Base-by-base conservation (phyloP, 2,888 invertebrate species). In the Clitarchus hookeri region DNA sequence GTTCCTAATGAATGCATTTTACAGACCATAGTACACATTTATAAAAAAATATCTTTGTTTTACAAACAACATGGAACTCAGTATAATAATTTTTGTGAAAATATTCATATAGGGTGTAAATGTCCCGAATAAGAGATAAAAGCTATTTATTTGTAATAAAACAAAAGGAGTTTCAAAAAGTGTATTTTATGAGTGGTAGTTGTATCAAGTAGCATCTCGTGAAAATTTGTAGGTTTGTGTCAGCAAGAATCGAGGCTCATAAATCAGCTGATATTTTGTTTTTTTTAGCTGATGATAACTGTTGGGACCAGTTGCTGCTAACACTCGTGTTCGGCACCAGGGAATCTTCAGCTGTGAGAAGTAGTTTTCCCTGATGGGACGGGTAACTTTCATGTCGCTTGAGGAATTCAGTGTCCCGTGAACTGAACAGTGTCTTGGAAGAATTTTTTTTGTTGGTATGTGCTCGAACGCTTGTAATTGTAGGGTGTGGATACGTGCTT, bases 211-310 rank as follows among this genome's bases (percentile, higher is more conserved):
- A 26, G 80, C 78, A 44, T 13, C 53, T 27, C 11, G 11, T 44
- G 19, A 83, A 83, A 44, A 16, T 83, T 44, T 26, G 8, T 83
- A 23, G 26, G 25, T 83, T 27, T 80, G 36, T 26, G 80, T 13
- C 0, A 27, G 27, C 36, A 16, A 80, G 26, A 44, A 23, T 44
- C 27, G 44, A 83, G 44, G 11, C 65, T 65, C 19, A 19, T 1
- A 65, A 65, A 65, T 65, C 65, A n/a, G 65, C 65, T 65, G n/a
- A 65, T 65, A n/a, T 65, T 19, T 65, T 65, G 65, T 65, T 65
- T 65, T 19, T 53, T 65, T 48, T 48, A 48, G 48, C 48, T 48
- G 48, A 48, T 48, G 48, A 9, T 48, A 6, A 48, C 48, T 48
- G 48, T 2, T 48, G 48, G 48, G 8, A 16, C 48, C 48, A 48